Evolutionary conservation across 2,888 invertebrate genomes (phyloP), one percentile per base, ranked within the genome.

Genomic region (Philereme vetulata): DNA sequence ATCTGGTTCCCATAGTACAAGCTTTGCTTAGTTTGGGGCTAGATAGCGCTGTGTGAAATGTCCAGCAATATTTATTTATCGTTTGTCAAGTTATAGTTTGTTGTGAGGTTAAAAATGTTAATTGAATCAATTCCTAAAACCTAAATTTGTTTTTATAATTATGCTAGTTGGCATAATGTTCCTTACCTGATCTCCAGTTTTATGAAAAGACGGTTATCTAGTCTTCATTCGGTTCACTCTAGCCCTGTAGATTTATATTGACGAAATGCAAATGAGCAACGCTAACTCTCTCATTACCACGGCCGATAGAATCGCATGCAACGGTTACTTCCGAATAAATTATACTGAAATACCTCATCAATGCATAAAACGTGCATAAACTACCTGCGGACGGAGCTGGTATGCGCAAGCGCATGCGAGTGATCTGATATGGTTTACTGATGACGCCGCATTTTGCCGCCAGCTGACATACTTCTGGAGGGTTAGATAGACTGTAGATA

Each of bases 261-360:
- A 45, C 45, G 33, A 55, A 56, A 60, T 62, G 50, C 32, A 57
- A 62, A 62, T 53, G 52, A 50, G 36, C 21, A 11, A 7, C 42
- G 5, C 49, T 46, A 47, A 53, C 60, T 52, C 48, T 45, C 49
- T 53, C 49, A 61, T 56, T 61, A 61, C 49, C 51, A 10, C 48
- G 36, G 10, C 32, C 9, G 56, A 62, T 62, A 57, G 56, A 57
- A 62, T 54, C 53, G n/a, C 40, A 40, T 34, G 49, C 53, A 61
- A 61, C 56, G 61, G 47, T 47, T n/a, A 44, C 44, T 61, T 61
- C 56, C 53, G 56, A 52, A 62, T 62, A 62, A 62, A 62, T 62
- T 62, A 62, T 34, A 43, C 43, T 51, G 46, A 45, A 56, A 53
- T 58, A 52, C 48, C 50, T 57, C 53, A 57, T 62, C 52, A 42